Evolutionary conservation across 2,888 invertebrate species (phyloP), one percentile per base, ranked within the genome.

Genomic region (Hypomecis punctinalis): DNA sequence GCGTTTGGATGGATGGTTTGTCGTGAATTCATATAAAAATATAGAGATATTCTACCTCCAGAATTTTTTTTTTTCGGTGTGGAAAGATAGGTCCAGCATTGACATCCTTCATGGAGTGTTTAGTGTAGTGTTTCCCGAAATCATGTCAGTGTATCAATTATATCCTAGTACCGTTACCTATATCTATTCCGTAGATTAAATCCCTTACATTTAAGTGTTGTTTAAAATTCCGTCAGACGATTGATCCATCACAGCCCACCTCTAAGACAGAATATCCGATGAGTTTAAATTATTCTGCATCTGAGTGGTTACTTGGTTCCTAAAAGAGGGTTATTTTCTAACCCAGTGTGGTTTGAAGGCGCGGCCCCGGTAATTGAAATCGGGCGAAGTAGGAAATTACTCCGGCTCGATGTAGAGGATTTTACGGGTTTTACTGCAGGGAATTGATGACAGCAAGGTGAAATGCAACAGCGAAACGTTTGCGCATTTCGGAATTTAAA

Each of bases 371-470:
- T 82, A 80, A 83, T 82, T 81, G 77, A 70, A 78, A 78, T 71
- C 63, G 70, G 63, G 67, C 61, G 75, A 72, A 77, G 75, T 70
- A 75, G 74, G 69, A 79, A 77, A 81, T 82, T 73, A 77, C 76
- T 72, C 71, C 67, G 75, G 72, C 73, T 73, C 71, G 72, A 78
- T 80, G 76, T 78, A 76, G 79, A 77, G 74, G 72, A 65, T 69
- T 76, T 72, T 63, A 23, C 23, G 74, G 72, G 64, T 69, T 76
- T 72, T 42, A 13, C 47, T 53, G 63, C 58, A 63, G 42, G 48
- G 13, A 46, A 57, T 23, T 53, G 57, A 49, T 49, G 56, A 43
- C 51, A 45, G 36, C 35, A 10, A 36, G 35, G 9, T 5, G 37
- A 13, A 54, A 47, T 62, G 43, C 43, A 48, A 36, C 10, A 54